A percentile compares a stretch with the other conserved stretches of the same genome.
These are phyloP conservation scores for Campoplex capitator DNA, from an alignment of 2,888 invertebrate species.

Conservation along the genomic window DNA sequence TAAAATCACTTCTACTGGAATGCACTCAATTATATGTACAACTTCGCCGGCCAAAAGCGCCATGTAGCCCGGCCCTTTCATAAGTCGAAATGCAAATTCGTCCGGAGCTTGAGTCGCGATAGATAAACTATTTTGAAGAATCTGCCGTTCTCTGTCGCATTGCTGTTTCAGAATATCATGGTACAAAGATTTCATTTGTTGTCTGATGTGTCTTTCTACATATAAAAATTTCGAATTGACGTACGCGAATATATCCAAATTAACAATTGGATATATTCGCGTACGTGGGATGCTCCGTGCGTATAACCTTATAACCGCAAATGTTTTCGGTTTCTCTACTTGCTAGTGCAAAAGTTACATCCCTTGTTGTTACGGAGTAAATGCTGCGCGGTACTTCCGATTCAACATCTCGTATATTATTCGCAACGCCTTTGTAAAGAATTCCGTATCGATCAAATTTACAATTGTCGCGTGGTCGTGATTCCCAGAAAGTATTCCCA, in stretches of 20 bases:
- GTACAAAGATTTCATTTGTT: not conserved
- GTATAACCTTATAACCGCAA: too few relatives aligned
- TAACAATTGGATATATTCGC: too few relatives aligned
- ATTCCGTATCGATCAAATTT: slow-evolving; percentile 43
- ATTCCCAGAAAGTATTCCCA: slow-evolving; percentile 35
- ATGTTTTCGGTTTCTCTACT: too few relatives aligned
- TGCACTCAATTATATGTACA: not conserved
- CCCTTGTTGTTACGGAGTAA: slow-evolving; percentile 8
- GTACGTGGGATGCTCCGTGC: slow-evolving; percentile 44
- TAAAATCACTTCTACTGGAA: not conserved
- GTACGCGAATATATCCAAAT: too few relatives aligned
- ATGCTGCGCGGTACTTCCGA: not conserved
- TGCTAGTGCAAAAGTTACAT: slow-evolving; percentile 18
- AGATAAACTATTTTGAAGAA: slow-evolving; percentile 6
- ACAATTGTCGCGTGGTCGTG: slow-evolving; percentile 40
- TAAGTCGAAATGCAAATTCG: not conserved
- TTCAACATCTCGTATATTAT: slow-evolving; percentile 32
- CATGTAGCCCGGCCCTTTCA: not conserved
- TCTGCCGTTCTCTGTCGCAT: not conserved
- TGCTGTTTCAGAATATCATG: not conserved
- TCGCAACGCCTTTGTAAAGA: slow-evolving; percentile 54
- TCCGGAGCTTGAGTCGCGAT: not conserved
- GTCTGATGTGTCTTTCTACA: not conserved
- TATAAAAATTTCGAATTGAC: too few relatives aligned
- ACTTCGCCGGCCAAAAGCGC: not conserved